Evolutionary conservation across 2,797 vertebrate species (phyloP).

Genomic region (Mormyrus proboscirostris): DNA sequence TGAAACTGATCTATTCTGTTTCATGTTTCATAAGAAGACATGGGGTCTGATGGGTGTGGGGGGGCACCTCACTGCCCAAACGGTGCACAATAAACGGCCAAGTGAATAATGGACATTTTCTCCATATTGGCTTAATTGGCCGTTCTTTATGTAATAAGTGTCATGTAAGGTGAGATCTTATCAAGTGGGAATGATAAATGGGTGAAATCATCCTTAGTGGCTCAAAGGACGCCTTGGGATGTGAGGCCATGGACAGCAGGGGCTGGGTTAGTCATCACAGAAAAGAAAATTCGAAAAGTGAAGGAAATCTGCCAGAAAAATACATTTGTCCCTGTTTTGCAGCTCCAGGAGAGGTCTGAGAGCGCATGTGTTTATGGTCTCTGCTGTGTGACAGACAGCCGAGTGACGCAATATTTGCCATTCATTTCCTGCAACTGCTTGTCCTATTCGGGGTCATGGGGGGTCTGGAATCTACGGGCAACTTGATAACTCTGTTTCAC

Average conservation of each 20-base stretch:
- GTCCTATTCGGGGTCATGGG: neutral
- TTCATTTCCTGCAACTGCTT: neutral
- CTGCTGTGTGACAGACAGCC: neutral
- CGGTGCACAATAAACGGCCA: constrained; percentile 1
- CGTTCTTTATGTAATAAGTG: constrained; percentile 36
- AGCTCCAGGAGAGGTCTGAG: neutral
- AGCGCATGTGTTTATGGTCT: neutral
- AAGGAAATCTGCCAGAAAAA: neutral
- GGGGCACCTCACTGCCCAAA: constrained; percentile 28
- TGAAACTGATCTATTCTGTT: constrained; percentile 41
- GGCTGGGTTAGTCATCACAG: neutral
- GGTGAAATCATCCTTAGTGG: neutral
- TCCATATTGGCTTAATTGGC: constrained; percentile 35
- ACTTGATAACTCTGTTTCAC: neutral
- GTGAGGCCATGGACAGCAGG: neutral
- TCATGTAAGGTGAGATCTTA: constrained; percentile 17
- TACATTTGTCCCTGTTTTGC: neutral
- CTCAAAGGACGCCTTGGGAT: neutral
- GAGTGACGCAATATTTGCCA: neutral
- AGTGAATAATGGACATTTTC: constrained; percentile 21
- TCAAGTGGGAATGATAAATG: neutral
- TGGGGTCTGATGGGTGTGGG: neutral
- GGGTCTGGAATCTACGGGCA: neutral
- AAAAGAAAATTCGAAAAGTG: neutral
- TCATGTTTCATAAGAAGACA: neutral